These are phyloP conservation scores for Euphonia xanthogaster DNA, from an alignment of 2,797 vertebrate species.

Conservation along the genomic window DNA sequence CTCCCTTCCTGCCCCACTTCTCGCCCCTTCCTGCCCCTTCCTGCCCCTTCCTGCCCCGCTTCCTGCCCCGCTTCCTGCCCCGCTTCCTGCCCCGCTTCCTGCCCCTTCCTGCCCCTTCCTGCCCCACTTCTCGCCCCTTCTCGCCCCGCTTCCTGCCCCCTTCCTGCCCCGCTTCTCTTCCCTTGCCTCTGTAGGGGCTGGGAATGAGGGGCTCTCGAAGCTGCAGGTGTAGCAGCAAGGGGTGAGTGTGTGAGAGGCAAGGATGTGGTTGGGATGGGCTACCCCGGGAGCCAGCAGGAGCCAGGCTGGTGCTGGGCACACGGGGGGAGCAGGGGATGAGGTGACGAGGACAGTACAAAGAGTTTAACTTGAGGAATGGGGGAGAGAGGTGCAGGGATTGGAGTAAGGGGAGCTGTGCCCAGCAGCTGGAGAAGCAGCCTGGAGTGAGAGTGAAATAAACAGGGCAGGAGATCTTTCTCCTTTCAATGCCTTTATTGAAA, in stretches of 20 bases:
- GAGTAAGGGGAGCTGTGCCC: fast-evolving
- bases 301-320: not conserved
- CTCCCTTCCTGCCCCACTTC: no score
- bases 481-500: no score
- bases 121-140: no score
- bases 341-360: fast-evolving
- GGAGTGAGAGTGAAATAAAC: no score
- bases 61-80: not conserved
- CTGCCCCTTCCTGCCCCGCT: no score
- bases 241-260: not conserved
- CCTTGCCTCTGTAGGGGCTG: not conserved
- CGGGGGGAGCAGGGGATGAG: not conserved
- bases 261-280: not conserved
- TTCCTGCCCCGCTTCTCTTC: no score
- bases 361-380: not conserved
- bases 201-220: not conserved
- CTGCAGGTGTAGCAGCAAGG: not conserved
- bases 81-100: not conserved
- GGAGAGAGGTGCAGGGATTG: not conserved
- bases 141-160: not conserved
- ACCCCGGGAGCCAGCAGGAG: not conserved
- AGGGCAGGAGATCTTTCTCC: no score
- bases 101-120: no score
- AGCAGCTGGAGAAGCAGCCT: not conserved
- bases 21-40: no score